These are phyloP conservation scores for Pseudomyrmex cubaensis DNA, from an alignment of 1,140 invertebrate species.

Conservation along the genomic window DNA sequence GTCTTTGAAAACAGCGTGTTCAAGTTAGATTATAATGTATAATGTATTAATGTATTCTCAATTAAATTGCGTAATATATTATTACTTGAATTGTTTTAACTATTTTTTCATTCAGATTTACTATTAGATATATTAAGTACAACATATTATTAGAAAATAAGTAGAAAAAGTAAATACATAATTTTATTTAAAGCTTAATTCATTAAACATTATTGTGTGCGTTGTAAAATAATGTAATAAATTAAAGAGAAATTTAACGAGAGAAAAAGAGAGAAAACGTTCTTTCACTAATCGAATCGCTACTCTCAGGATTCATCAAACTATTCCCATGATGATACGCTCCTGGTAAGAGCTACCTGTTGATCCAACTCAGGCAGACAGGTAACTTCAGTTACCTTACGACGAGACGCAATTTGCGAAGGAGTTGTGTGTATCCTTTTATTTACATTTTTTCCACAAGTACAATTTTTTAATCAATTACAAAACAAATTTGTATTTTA, in stretches of 20 bases:
- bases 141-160: too few species aligned
- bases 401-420: slow-evolving; percentile 57
- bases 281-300: slow-evolving; percentile 42
- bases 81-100: too few species aligned
- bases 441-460: neutral
- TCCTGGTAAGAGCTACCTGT: slow-evolving; percentile 71
- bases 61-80: too few species aligned
- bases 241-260: neutral
- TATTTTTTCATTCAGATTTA: too few species aligned
- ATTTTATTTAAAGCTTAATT: too few species aligned
- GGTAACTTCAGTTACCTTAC: slow-evolving; percentile 65
- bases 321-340: slow-evolving; percentile 67
- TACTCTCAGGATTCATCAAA: slow-evolving; percentile 38
- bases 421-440: slow-evolving; percentile 36
- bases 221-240: slow-evolving; percentile 17
- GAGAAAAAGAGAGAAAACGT: neutral
- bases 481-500: neutral
- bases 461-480: too few species aligned
- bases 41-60: neutral
- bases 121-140: too few species aligned
- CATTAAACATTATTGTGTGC: neutral
- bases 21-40: neutral
- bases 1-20: neutral
- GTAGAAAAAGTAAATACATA: too few species aligned
- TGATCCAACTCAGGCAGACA: slow-evolving; percentile 60